These are phyloP conservation scores for Bombycilla garrulus DNA, from an alignment of 2,113 vertebrate species.

Conservation along the genomic window DNA sequence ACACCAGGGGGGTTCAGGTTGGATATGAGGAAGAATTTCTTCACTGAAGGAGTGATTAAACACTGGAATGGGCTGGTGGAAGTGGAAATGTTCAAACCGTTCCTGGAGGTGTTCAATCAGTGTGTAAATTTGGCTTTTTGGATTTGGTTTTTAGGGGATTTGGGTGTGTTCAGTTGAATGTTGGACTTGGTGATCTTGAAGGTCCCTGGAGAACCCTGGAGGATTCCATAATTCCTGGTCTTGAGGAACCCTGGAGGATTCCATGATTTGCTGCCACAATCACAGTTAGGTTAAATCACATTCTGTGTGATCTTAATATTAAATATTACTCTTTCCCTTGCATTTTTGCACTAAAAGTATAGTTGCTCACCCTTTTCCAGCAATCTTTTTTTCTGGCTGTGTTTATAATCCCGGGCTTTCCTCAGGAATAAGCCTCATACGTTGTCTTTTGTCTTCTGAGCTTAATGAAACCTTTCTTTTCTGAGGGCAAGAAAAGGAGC, in stretches of 20 bases:
- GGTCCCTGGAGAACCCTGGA: background rate
- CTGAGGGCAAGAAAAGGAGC: background rate
- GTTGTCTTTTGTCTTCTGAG: background rate
- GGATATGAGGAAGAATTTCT: background rate
- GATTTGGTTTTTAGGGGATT: background rate
- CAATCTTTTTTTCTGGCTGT: background rate
- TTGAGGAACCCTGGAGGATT: background rate
- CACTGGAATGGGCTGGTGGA: background rate
- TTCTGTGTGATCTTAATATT: background rate
- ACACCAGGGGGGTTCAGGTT: fast-evolving
- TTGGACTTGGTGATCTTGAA: background rate
- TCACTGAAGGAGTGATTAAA: background rate
- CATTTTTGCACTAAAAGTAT: background rate
- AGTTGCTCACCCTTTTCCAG: background rate
- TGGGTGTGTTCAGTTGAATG: background rate
- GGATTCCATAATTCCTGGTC: background rate
- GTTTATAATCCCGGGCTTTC: background rate
- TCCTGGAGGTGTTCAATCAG: background rate
- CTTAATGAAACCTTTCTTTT: background rate
- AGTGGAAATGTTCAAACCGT: background rate
- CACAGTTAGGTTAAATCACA: background rate
- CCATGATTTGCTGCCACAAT: background rate
- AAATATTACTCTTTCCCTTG: background rate
- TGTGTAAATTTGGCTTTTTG: background rate
- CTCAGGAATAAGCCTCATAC: background rate